Evolutionary conservation across 2,113 vertebrate species (phyloP), one percentile per base, ranked within the genome.

Genomic region (Elanus axillaris): DNA sequence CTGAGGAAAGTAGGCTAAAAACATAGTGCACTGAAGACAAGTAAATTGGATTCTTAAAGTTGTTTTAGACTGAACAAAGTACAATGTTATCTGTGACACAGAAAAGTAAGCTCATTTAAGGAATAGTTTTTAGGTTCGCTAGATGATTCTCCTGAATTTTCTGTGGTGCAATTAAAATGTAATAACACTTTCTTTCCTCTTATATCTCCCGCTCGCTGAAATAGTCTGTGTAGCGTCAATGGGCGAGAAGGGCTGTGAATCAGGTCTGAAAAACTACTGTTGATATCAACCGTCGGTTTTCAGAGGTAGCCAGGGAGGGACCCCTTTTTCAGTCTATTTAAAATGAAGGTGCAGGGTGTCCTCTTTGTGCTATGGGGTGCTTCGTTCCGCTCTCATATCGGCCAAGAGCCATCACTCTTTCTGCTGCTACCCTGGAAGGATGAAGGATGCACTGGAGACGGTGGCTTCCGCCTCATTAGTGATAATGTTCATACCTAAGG

Each of bases 1-100:
- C 96, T 88, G 90, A 82, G 90, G 92, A 73, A 97, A 96, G 92
- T 58, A 96, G 96, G 96, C 94, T 97, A 88, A 95, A 97, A 96
- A 90, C 95, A 84, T 9, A 76, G 80, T n/a, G 94, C 66, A 14
- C 93, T 82, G 93, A 36, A 95, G 86, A 95, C 88, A 94, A 94
- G 76, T 10, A 71, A 95, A 94, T 94, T 84, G 92, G 75, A 68
- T 81, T 52, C 95, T 80, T 40, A 0, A 86, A 78, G 69, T 91
- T 81, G 60, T 13, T 84, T 68, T 25, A 62, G 69, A 29, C 34
- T 84, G 92, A 63, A 36, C 7, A 23, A 47, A 62, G 75, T 20
- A 21, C 27, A 5, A 19, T 18, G 82, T 15, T 66, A 40, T 4
- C 72, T 21, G 68, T 52, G 88, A n/a, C 75, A 66, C 36, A 21